Evolutionary conservation across 2,888 invertebrate genomes (phyloP).

Genomic region (Eurytoma adleriae): DNA sequence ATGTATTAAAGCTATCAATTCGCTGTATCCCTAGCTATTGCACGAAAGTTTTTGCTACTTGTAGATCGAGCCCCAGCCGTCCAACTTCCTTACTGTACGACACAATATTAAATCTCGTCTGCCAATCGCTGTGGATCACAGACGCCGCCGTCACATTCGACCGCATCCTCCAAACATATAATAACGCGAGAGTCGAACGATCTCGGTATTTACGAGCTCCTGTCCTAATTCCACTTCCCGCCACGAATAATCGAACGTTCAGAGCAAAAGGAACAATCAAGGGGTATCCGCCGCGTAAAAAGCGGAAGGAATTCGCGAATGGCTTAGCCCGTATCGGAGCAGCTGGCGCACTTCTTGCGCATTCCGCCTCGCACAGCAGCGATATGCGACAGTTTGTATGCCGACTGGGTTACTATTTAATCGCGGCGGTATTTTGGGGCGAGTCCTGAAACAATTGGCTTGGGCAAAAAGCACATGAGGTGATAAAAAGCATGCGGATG

Average conservation of each 20-base stretch:
- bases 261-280: not conserved
- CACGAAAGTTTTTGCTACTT: too few relatives aligned
- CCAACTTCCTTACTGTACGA: too few relatives aligned
- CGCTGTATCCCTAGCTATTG: too few relatives aligned
- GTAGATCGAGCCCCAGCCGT: too few relatives aligned
- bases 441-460: not conserved
- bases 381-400: slow-evolving; percentile 58
- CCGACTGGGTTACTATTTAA: slow-evolving; percentile 51
- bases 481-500: slow-evolving; percentile 37
- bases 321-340: slow-evolving; percentile 65
- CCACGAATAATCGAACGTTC: slow-evolving; percentile 11
- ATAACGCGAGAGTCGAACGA: slow-evolving; percentile 13
- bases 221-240: slow-evolving; percentile 41
- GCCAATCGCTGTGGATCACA: slow-evolving; percentile 21
- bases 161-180: not conserved
- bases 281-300: slow-evolving; percentile 61
- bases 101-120: slow-evolving; percentile 5
- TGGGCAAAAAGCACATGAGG: slow-evolving; percentile 6
- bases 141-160: not conserved
- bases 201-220: slow-evolving; percentile 43
- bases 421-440: slow-evolving; percentile 40
- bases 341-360: slow-evolving; percentile 60
- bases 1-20: too few relatives aligned
- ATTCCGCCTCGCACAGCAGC: slow-evolving; percentile 63
- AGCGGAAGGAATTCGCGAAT: slow-evolving; percentile 67